phyloP scores from a whole-genome alignment of 2,888 invertebrate genomes.

The Poecilobothrus nobilitatus region DNA sequence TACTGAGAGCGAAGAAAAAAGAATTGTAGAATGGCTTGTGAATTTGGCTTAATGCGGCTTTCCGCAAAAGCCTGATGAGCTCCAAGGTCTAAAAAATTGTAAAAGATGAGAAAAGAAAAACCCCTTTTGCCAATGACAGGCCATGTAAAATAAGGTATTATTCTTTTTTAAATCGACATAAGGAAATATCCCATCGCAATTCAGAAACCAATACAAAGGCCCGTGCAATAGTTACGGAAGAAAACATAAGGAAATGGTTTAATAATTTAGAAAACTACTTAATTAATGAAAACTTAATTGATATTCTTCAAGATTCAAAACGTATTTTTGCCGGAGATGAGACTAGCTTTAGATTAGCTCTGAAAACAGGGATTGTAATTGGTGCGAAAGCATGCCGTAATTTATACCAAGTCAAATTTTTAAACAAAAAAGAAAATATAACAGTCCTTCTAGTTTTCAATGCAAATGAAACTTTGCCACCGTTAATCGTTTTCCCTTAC shows the following conservation, averaged over 20 bases:
- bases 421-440: constrained; percentile 14
- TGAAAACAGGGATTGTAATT: constrained; percentile 14
- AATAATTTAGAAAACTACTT: constrained; percentile 9
- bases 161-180: constrained; percentile 13
- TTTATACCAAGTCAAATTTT: constrained; percentile 7
- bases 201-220: constrained; percentile 10
- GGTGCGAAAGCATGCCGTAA: constrained; percentile 4
- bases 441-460: constrained; percentile 13
- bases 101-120: constrained; percentile 8
- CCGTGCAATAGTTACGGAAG: constrained; percentile 15
- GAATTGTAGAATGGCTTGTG: background rate
- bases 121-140: constrained; percentile 10
- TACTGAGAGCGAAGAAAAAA: background rate
- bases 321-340: constrained; percentile 15
- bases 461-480: constrained; percentile 12
- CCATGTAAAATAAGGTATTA: constrained; percentile 14
- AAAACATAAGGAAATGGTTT: constrained; percentile 13
- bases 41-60: constrained; percentile 10
- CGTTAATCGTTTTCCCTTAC: constrained; percentile 10
- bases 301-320: constrained; percentile 13
- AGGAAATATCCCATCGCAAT: background rate
- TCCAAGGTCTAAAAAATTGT: constrained; percentile 13
- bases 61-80: constrained; percentile 13
- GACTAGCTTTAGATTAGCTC: constrained; percentile 11
- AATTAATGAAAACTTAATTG: constrained; percentile 5